Conservation (phyloP, 2,888 invertebrate genomes). For the Megamerina dolium region DNA sequence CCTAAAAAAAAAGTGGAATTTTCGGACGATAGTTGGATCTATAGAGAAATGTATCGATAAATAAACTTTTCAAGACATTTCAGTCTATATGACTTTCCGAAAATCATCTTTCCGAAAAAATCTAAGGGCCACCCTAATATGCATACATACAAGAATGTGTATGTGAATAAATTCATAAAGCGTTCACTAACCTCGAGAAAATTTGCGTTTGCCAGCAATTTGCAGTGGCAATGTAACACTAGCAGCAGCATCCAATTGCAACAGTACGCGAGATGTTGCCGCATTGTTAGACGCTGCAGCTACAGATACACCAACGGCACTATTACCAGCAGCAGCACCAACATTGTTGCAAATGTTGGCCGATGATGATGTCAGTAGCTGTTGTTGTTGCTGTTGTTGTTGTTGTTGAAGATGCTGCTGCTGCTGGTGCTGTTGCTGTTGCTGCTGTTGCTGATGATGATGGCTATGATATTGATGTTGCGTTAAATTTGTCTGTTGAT, state of each 20-base stretch:
- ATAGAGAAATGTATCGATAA: too few species aligned
- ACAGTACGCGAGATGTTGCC: conserved; percentile 54
- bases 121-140: too few species aligned
- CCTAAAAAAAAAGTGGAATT: too few species aligned
- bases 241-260: conserved; percentile 65
- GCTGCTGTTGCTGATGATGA: too few species aligned
- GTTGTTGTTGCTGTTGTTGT: conserved; percentile 11
- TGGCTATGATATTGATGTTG: neutral
- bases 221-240: conserved; percentile 72
- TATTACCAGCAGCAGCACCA: conserved; percentile 20
- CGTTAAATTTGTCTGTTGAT: neutral
- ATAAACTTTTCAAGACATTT: too few species aligned
- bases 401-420: conserved; percentile 6
- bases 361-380: too few species aligned
- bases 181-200: conserved; percentile 64
- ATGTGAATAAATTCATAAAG: conserved; percentile 28
- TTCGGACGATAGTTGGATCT: too few species aligned
- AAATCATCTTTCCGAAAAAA: too few species aligned
- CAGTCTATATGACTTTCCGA: too few species aligned
- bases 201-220: conserved; percentile 68
- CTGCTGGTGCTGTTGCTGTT: neutral
- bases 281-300: conserved; percentile 16
- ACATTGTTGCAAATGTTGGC: too few species aligned
- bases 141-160: neutral
- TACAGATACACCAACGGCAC: conserved; percentile 7